Evolutionary conservation across 2,888 invertebrate species (phyloP).

Genomic region (Sialis lutaria): DNA sequence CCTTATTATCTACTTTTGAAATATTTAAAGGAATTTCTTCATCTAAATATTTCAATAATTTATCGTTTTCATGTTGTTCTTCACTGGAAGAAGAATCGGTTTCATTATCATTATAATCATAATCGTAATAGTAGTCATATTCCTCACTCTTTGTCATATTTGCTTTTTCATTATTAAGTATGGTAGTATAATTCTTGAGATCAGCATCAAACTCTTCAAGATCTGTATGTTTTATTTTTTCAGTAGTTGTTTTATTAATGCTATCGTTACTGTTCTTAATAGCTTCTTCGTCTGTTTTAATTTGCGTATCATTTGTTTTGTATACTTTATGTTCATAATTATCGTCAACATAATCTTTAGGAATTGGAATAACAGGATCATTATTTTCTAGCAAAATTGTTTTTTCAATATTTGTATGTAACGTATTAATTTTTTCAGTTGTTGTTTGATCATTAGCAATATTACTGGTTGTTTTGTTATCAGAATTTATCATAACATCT

Average conservation of each 20-base stretch:
- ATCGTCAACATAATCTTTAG: constrained; percentile 43
- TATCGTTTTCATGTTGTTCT: no score
- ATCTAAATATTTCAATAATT: no score
- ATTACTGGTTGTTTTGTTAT: no score
- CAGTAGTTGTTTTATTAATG: no score
- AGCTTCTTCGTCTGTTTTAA: no score
- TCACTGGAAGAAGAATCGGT: no score
- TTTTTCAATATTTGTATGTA: constrained; percentile 5
- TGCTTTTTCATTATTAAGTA: not conserved
- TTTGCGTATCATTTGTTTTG: not conserved
- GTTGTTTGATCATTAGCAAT: no score
- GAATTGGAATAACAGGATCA: constrained; percentile 9
- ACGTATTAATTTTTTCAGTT: not conserved
- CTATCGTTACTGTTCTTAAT: no score
- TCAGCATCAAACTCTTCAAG: not conserved
- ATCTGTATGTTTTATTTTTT: constrained; percentile 1
- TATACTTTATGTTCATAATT: constrained; percentile 46
- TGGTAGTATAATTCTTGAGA: not conserved
- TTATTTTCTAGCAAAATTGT: constrained; percentile 5
- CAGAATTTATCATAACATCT: no score
- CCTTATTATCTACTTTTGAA: no score
- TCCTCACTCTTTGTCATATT: not conserved
- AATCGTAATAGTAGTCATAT: not conserved
- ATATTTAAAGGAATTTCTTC: no score
- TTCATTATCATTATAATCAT: constrained; percentile 2